phyloP scores from a whole-genome alignment of 1,140 invertebrate genomes.

The Oreohelix idahoensis region DNA sequence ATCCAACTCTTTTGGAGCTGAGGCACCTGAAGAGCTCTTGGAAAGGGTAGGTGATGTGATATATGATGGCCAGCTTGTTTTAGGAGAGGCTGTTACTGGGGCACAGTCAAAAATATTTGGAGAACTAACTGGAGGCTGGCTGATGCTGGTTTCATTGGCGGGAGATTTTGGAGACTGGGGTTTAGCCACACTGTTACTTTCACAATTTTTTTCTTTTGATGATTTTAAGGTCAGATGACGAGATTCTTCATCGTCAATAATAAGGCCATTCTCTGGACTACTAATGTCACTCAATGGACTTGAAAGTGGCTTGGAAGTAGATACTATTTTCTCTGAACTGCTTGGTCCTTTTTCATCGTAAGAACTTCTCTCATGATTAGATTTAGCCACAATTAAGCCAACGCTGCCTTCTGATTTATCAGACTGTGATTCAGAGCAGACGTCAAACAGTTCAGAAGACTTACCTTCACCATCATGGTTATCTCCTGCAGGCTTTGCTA shows the following conservation, averaged over 20 bases:
- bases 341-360: slow-evolving; percentile 1
- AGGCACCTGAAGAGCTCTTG: slow-evolving; percentile 30
- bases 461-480: background rate
- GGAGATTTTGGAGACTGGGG: background rate
- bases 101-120: background rate
- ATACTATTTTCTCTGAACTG: slow-evolving; percentile 8
- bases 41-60: slow-evolving; percentile 69
- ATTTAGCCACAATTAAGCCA: slow-evolving; percentile 2
- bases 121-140: slow-evolving; percentile 30
- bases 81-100: slow-evolving; percentile 76
- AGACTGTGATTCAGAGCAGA: background rate
- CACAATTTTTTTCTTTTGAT: background rate
- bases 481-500: slow-evolving; percentile 8
- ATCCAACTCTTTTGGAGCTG: slow-evolving; percentile 73
- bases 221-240: slow-evolving; percentile 38
- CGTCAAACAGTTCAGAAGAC: background rate
- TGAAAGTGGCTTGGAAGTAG: slow-evolving; percentile 29
- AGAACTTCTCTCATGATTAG: slow-evolving; percentile 13
- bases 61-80: slow-evolving; percentile 46
- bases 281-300: slow-evolving; percentile 63
- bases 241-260: slow-evolving; percentile 68
- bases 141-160: slow-evolving; percentile 33
- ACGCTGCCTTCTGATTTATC: background rate
- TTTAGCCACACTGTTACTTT: background rate
- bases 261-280: slow-evolving; percentile 69